Evolutionary conservation across 2,113 vertebrate species (phyloP).

Genomic region (Cyrtonyx montezumae): DNA sequence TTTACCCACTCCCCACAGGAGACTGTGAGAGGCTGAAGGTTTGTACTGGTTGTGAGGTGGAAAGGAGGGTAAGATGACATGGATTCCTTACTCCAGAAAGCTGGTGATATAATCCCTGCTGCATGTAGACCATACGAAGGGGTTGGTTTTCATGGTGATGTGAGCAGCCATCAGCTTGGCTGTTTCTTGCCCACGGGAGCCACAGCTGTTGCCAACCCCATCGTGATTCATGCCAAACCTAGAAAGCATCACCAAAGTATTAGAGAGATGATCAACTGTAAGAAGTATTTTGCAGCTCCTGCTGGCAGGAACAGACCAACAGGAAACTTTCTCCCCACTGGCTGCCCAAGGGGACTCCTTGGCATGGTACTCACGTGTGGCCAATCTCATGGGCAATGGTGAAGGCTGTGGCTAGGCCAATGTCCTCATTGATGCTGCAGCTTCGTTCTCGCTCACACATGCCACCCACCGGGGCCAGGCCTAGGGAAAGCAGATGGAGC

Average conservation of each 20-base stretch:
- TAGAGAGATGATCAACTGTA: fast-evolving
- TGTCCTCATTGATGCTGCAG: conserved; percentile 99
- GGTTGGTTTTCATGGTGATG: conserved; percentile 99
- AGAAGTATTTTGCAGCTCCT: neutral
- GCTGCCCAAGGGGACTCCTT: neutral
- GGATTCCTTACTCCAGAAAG: conserved; percentile 92
- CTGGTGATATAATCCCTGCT: conserved; percentile 98
- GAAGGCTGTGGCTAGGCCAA: conserved; percentile 96
- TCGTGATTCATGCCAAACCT: conserved; percentile 99
- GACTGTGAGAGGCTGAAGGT: neutral
- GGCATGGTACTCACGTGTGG: conserved; percentile 89
- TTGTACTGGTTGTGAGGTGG: neutral
- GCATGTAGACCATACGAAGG: conserved; percentile 96
- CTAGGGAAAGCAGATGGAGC: conserved; percentile 63
- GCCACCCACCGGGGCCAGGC: conserved; percentile 94
- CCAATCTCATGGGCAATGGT: conserved; percentile 99
- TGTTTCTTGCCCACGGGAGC: conserved; percentile 92
- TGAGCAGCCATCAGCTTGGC: conserved; percentile 99
- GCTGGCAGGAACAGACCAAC: neutral
- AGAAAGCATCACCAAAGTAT: neutral
- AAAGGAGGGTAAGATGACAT: neutral
- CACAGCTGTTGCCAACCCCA: conserved; percentile 93
- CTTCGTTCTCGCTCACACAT: conserved; percentile 98
- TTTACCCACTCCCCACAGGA: neutral
- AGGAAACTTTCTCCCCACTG: fast-evolving